phyloP scores from a whole-genome alignment of 2,888 invertebrate species.

The Pachycephus smyrnensis region DNA sequence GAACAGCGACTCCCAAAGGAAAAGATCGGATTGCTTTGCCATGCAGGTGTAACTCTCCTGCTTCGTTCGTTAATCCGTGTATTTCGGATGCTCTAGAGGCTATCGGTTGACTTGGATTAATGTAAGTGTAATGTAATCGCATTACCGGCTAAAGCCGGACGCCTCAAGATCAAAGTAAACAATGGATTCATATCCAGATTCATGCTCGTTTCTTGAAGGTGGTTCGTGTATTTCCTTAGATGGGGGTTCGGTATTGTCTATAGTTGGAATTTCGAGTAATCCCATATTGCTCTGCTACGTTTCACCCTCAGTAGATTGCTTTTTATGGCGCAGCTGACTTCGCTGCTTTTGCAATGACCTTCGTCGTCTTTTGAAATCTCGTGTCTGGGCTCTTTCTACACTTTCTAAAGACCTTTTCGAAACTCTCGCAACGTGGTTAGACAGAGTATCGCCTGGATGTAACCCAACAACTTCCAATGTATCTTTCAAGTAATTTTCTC shows the following conservation, averaged over 20 bases:
- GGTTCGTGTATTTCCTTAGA: background rate
- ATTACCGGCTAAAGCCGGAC: conserved; percentile 12
- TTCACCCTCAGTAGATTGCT: conserved; percentile 14
- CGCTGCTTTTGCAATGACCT: conserved; percentile 6
- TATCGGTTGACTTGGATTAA: background rate
- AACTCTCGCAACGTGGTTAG: background rate
- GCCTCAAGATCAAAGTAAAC: conserved; percentile 29
- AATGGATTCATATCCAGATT: background rate
- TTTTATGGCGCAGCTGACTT: conserved; percentile 14
- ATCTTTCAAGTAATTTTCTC: conserved; percentile 27
- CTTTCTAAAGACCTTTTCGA: background rate
- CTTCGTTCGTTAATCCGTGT: conserved; percentile 14
- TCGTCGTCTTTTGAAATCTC: conserved; percentile 18
- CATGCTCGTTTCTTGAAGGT: background rate
- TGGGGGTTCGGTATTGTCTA: background rate
- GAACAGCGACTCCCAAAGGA: conserved; percentile 1
- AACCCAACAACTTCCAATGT: conserved; percentile 3
- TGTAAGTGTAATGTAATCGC: conserved; percentile 10
- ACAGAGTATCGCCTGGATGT: conserved; percentile 2
- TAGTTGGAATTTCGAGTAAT: conserved; percentile 7
- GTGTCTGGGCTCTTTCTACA: background rate
- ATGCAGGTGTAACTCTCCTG: conserved; percentile 14
- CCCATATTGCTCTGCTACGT: conserved; percentile 20
- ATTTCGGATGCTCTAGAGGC: conserved; percentile 17
- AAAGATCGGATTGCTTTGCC: conserved; percentile 2